Evolutionary conservation across 2,113 vertebrate species (phyloP), one percentile per base, ranked within the genome.

Genomic region (Pseudopipra pipra): DNA sequence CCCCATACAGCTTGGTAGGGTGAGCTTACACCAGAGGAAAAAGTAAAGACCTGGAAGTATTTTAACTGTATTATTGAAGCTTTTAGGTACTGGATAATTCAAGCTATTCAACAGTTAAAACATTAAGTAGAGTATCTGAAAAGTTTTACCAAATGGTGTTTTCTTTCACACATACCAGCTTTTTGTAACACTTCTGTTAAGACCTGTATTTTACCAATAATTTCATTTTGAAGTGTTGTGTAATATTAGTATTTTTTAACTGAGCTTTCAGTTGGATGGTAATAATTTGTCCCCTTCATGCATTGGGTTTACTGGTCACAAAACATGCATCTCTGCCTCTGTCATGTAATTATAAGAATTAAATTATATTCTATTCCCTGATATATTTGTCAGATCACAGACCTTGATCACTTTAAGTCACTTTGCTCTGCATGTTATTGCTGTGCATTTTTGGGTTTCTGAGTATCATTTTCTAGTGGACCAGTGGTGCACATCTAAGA

Each of bases 371-470:
- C 15, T 56, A 2, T 80, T 62, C 78, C 56, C 23, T 81, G 31
- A 27, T 46, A 8, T 1, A 44, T 21, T 47, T n/a, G 10, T 55
- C 46, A 70, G 49, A 37, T 44, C 23, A 41, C 3, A 78, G 52
- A 31, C 11, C 18, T 73, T 9, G 16, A 27, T 71, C 14, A 6
- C 25, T 71, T 61, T 17, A 61, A 44, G 27, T 70, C 0, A 0
- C n/a, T 49, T 72, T 37, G 15, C n/a, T 73, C 23, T 70, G 35
- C 22, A 7, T 2, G 2, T 31, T 37, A 31, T 5, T 61, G 24
- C 31, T 43, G 15, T 61, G 31, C 23, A 11, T n/a, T 85, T 95
- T 61, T 14, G 8, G n/a, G 19, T 39, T 63, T 61, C 27, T 78
- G 39, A 47, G 5, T 54, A 14, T n/a, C 14, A 3, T 35, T 85